These are phyloP conservation scores for Diplosoma virens DNA, from an alignment of 23 tunicate species.

Conservation along the genomic window DNA sequence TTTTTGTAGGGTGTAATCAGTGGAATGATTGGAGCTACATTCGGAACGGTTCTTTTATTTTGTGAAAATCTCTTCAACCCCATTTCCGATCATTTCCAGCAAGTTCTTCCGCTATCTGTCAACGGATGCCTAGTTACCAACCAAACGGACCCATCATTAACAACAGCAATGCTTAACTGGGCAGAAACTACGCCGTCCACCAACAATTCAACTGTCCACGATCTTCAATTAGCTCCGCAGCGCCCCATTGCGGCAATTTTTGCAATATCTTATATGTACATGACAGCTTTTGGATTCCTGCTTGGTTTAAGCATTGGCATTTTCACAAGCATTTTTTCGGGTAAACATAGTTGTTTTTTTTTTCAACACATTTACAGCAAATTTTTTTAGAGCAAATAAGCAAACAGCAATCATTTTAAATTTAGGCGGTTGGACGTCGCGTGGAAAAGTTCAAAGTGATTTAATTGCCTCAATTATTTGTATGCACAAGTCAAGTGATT, in stretches of 20 bases:
- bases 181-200: background rate
- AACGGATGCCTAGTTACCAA: background rate
- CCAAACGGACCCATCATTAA: background rate
- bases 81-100: constrained; percentile 11
- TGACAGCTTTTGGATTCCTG: constrained; percentile 50
- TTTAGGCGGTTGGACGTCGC: no score
- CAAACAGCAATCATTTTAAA: no score
- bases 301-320: constrained; percentile 36
- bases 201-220: background rate
- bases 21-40: constrained; percentile 22
- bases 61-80: constrained; percentile 26
- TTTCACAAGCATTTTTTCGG: constrained; percentile 36
- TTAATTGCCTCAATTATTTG: no score
- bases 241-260: constrained; percentile 61
- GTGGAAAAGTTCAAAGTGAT: no score
- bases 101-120: background rate
- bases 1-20: constrained; percentile 29
- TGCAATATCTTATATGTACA: constrained; percentile 67
- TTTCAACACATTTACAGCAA: no score
- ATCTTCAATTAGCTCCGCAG: background rate
- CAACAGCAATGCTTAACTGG: background rate
- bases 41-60: constrained; percentile 23
- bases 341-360: no score
- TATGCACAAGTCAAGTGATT: no score
- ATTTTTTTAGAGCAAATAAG: no score